Evolutionary conservation across 2,888 invertebrate species (phyloP).

Genomic region (Lacanobia oleracea): DNA sequence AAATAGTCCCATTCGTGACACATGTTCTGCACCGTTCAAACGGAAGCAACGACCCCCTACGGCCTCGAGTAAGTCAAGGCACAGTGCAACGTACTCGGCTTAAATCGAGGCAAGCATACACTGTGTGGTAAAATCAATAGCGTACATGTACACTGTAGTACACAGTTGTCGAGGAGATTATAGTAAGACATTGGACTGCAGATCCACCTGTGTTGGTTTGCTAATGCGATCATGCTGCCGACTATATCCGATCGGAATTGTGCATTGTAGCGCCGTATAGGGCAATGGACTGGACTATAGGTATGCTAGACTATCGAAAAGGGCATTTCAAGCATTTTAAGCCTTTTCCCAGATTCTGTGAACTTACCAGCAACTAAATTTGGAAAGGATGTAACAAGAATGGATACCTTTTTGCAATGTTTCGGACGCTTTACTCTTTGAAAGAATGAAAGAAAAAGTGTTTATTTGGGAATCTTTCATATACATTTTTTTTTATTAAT

Average conservation of each 20-base stretch:
- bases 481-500: too few relatives aligned
- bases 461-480: too few relatives aligned
- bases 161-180: conserved; percentile 14
- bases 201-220: conserved; percentile 26
- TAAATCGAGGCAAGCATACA: conserved; percentile 14
- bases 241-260: conserved; percentile 46
- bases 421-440: too few relatives aligned
- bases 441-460: too few relatives aligned
- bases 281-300: neutral
- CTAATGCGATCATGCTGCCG: conserved; percentile 37
- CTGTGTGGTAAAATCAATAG: conserved; percentile 26
- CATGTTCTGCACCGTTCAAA: neutral
- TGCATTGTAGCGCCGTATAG: neutral
- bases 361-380: too few relatives aligned
- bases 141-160: neutral
- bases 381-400: too few relatives aligned
- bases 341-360: too few relatives aligned
- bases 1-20: neutral
- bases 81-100: conserved; percentile 43
- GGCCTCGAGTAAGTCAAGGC: conserved; percentile 41
- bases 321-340: too few relatives aligned
- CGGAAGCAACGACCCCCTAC: conserved; percentile 23
- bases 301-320: neutral
- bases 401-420: too few relatives aligned
- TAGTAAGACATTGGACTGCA: conserved; percentile 26